phyloP scores from a whole-genome alignment of 2,113 vertebrate species.

The Charadrius vociferus region DNA sequence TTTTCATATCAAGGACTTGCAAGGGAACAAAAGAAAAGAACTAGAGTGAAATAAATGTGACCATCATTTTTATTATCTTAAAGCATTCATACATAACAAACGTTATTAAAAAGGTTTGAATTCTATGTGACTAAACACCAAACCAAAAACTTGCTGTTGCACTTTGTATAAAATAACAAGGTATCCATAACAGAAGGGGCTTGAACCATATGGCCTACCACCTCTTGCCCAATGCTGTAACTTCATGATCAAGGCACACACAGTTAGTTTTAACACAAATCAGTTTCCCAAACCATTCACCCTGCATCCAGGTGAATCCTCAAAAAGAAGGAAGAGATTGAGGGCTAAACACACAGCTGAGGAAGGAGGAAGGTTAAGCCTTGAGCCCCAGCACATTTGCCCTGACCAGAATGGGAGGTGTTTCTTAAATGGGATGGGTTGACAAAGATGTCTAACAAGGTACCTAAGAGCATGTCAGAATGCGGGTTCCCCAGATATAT shows the following conservation, averaged over 20 bases:
- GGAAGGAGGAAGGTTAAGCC: neutral
- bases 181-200: neutral
- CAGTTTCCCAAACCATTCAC: neutral
- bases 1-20: neutral
- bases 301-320: neutral
- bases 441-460: neutral
- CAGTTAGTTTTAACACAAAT: neutral
- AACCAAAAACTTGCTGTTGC: neutral
- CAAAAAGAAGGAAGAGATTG: neutral
- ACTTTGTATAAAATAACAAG: neutral
- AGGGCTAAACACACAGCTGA: neutral
- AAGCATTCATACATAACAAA: neutral
- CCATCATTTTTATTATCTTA: neutral
- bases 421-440: neutral
- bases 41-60: neutral
- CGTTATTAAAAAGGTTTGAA: neutral
- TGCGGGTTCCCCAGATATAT: neutral
- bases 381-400: accelerated
- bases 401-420: neutral
- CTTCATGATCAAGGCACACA: neutral
- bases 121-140: neutral
- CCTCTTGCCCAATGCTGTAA: neutral
- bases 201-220: neutral
- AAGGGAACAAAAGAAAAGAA: neutral
- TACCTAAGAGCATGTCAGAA: neutral